Percentiles rank a stretch among this genome's conserved stretches.
Conservation (phyloP, 2,888 invertebrate genomes). For the Apamea crenata region DNA sequence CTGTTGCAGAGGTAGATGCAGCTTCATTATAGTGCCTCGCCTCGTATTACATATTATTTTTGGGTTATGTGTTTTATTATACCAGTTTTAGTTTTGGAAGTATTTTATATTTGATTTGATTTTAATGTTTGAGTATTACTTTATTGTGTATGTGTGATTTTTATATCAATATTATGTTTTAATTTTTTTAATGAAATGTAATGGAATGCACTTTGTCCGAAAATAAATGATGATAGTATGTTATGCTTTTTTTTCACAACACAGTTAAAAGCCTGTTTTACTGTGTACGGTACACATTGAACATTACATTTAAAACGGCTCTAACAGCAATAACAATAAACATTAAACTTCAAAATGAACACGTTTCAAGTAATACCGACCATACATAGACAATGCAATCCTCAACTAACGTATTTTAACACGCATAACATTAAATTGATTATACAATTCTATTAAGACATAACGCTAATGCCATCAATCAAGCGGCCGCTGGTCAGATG, state of each 20-base stretch:
- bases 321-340: background rate
- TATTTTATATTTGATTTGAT: too few relatives aligned
- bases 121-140: too few relatives aligned
- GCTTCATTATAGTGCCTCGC: too few relatives aligned
- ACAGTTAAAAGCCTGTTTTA: background rate
- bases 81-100: too few relatives aligned
- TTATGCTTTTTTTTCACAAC: background rate
- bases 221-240: background rate
- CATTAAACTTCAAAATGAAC: background rate
- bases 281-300: background rate
- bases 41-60: too few relatives aligned
- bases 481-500: slow-evolving; percentile 26
- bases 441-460: slow-evolving; percentile 48
- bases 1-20: too few relatives aligned
- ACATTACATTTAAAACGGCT: background rate
- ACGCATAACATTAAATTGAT: slow-evolving; percentile 27
- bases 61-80: too few relatives aligned
- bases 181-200: too few relatives aligned
- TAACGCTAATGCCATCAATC: slow-evolving; percentile 24
- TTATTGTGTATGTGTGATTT: too few relatives aligned
- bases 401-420: slow-evolving; percentile 17
- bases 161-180: too few relatives aligned
- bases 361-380: background rate
- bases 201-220: background rate
- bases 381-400: slow-evolving; percentile 27